phyloP scores from a whole-genome alignment of 2,888 invertebrate species.

The Polymixis flavicincta region DNA sequence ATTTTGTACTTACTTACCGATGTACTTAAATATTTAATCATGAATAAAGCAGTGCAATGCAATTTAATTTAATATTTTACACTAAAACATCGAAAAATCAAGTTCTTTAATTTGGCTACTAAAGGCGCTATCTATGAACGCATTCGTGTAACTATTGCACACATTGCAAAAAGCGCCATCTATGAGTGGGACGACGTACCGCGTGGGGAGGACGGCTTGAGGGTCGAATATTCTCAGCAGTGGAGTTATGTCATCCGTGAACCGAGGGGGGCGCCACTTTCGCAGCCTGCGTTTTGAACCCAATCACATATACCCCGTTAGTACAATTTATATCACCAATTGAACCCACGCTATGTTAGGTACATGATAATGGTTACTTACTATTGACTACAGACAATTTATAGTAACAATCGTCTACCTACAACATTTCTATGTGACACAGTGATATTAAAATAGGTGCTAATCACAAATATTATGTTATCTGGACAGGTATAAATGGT shows the following conservation, averaged over 20 bases:
- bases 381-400: conserved; percentile 68
- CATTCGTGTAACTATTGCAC: conserved; percentile 78
- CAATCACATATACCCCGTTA: conserved; percentile 77
- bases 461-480: conserved; percentile 61
- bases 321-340: conserved; percentile 69
- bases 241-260: conserved; percentile 94
- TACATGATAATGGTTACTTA: conserved; percentile 71
- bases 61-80: conserved; percentile 54
- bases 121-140: conserved; percentile 81
- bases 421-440: conserved; percentile 68
- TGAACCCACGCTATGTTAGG: conserved; percentile 68
- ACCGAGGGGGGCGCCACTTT: conserved; percentile 96
- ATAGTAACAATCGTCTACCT: conserved; percentile 66
- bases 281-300: conserved; percentile 91
- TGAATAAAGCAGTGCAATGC: conserved; percentile 71
- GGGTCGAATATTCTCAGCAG: conserved; percentile 95
- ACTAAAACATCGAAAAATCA: conserved; percentile 54
- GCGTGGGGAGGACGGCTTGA: conserved; percentile 90
- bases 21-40: conserved; percentile 43
- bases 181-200: conserved; percentile 88
- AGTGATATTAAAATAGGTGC: conserved; percentile 55
- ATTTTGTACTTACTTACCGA: conserved; percentile 63
- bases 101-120: conserved; percentile 58
- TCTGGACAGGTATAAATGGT: conserved; percentile 54
- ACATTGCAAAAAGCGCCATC: conserved; percentile 86